Conservation (phyloP, 2,797 vertebrate species). For the Megalops cyprinoides region DNA sequence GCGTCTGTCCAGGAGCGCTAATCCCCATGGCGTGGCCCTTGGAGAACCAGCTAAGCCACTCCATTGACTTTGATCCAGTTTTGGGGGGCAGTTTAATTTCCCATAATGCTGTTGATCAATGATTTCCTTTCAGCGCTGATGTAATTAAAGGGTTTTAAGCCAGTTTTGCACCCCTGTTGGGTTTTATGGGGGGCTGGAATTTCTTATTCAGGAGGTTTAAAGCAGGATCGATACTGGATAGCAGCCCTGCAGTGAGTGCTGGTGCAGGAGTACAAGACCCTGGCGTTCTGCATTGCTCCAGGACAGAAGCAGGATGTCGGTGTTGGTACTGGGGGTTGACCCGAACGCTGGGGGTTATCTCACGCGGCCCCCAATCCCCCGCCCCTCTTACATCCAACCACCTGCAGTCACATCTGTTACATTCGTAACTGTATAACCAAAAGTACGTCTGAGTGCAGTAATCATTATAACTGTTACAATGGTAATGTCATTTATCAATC, state of each 20-base stretch:
- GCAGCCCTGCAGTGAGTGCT: conserved; percentile 59
- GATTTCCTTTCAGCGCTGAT: conserved; percentile 88
- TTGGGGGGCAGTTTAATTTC: conserved; percentile 81
- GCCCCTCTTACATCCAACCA: neutral
- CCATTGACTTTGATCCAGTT: conserved; percentile 86
- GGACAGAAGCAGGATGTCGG: conserved; percentile 63
- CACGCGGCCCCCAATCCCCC: neutral
- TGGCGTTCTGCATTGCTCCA: conserved; percentile 53
- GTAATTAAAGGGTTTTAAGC: conserved; percentile 88
- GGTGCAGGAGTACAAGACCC: conserved; percentile 38
- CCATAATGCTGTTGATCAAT: conserved; percentile 87
- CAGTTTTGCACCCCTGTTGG: conserved; percentile 67
- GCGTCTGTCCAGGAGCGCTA: conserved; percentile 64
- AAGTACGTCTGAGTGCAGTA: neutral
- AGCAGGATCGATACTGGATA: conserved; percentile 82
- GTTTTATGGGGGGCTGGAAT: conserved; percentile 64
- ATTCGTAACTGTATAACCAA: neutral
- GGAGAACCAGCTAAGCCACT: conserved; percentile 78
- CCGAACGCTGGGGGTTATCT: conserved; percentile 53
- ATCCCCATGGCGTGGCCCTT: conserved; percentile 66
- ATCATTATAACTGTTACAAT: neutral
- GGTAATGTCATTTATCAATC: neutral
- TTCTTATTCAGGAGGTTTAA: conserved; percentile 79
- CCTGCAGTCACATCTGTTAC: neutral
- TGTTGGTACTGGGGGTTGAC: conserved; percentile 65